Evolutionary conservation across 2,113 vertebrate genomes (phyloP).

Genomic region (Bujurquina vittata): DNA sequence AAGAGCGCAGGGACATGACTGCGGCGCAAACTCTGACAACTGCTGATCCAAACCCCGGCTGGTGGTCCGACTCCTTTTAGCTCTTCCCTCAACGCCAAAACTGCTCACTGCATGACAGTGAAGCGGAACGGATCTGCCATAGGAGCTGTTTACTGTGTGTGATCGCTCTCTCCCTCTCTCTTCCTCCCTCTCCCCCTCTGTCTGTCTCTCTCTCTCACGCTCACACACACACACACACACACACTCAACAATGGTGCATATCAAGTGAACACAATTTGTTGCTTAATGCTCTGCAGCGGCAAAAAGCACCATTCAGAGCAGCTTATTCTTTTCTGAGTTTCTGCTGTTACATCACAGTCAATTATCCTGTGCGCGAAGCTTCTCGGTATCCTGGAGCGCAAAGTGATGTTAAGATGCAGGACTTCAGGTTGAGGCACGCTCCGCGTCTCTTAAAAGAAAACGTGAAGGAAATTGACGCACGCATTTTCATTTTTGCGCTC

Average conservation of each 20-base stretch:
- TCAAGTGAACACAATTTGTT: slow-evolving; percentile 26
- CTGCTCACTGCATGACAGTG: slow-evolving; percentile 45
- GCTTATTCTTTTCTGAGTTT: slow-evolving; percentile 11
- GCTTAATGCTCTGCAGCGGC: slow-evolving; percentile 43
- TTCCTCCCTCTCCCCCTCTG: not conserved
- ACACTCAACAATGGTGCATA: slow-evolving; percentile 37
- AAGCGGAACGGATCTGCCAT: slow-evolving; percentile 48
- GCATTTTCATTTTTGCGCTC: not conserved
- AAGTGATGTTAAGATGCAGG: slow-evolving; percentile 35
- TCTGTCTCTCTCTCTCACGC: not conserved
- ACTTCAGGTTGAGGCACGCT: not conserved
- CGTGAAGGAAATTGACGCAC: not conserved
- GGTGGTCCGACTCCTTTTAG: slow-evolving; percentile 26
- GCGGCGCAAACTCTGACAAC: slow-evolving; percentile 46
- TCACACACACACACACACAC: not conserved
- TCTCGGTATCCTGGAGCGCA: slow-evolving; percentile 21
- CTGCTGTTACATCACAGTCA: slow-evolving; percentile 56
- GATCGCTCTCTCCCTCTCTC: slow-evolving; percentile 10
- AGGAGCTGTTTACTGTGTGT: slow-evolving; percentile 47
- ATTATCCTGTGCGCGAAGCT: slow-evolving; percentile 14
- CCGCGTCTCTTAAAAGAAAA: not conserved
- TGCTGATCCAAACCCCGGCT: slow-evolving; percentile 33
- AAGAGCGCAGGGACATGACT: slow-evolving; percentile 64
- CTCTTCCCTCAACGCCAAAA: slow-evolving; percentile 28
- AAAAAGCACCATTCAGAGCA: slow-evolving; percentile 38